Evolutionary conservation across 1,140 invertebrate species (phyloP), one percentile per base, ranked within the genome.

Genomic region (Macrotrachela quadricornifera): DNA sequence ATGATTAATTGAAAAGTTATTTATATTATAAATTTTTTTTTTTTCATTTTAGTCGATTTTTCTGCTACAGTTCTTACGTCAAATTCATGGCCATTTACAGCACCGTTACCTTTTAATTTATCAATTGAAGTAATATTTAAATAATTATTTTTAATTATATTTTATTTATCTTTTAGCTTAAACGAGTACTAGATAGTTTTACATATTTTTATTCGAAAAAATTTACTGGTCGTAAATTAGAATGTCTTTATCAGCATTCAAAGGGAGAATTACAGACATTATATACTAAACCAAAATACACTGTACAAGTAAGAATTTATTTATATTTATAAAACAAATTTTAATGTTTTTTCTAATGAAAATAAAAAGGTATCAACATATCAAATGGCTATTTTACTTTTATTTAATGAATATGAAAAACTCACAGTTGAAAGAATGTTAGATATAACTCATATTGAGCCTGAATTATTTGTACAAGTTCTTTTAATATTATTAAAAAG

Each of bases 181-280:
- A 30, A 30, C 21, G 3, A 30, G 8, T 8, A 30, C 8, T 30
- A 4, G 82, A 88, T 66, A 78, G 85, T 59, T 96, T 96, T 71
- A 88, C 83, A 17, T 79, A 79, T 50, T 99, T 96, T 72, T 99
- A 97, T 68, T 83, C 83, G 60, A 80, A 79, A 47, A 83, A 88
- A 60, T 90, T 97, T 71, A 92, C 82, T 57, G 92, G 92, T 12
- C 77, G 92, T 49, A 96, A 96, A 70, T 75, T 99, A 18, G 91
- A 86, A 71, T 99, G 90, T 90, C 71, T 96, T 16, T 94, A 91
- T 66, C 84, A 92, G 63, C 88, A 94, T 81, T 94, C 85, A 52
- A 94, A 95, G 73, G 92, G 92, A 30, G 92, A 97, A 71, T 71
- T 99, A 10, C 78, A 84, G 57, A 92, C 90, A 47, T 90, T 92